Percentiles rank a stretch among this genome's conserved stretches.
Evolutionary conservation across 1,140 invertebrate genomes (phyloP).

Genomic region (Calosoma granatense): DNA sequence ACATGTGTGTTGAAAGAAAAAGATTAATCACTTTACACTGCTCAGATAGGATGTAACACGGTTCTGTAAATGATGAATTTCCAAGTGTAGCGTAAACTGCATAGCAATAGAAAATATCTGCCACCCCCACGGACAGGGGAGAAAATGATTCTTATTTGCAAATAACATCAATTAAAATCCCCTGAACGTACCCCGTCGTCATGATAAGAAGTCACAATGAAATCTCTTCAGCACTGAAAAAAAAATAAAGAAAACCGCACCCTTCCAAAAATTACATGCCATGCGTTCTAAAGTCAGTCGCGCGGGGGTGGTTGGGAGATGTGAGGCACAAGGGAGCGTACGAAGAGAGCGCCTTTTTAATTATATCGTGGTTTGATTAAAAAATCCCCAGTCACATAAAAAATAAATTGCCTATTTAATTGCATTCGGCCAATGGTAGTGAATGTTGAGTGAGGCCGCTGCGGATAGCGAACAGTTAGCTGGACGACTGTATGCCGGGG

Average conservation of each 20-base stretch:
- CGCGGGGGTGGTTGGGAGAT: not conserved
- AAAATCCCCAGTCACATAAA: conserved; percentile 30
- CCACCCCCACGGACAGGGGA: too few species aligned
- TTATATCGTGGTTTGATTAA: conserved; percentile 33
- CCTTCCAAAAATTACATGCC: not conserved
- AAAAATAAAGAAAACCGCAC: not conserved
- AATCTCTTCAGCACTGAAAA: not conserved
- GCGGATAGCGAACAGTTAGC: conserved; percentile 17
- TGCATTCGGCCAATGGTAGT: conserved; percentile 13
- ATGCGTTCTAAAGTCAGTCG: too few species aligned
- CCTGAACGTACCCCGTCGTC: not conserved
- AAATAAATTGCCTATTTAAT: conserved; percentile 37
- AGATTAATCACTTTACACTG: too few species aligned
- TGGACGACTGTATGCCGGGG: conserved; percentile 22
- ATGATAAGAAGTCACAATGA: not conserved
- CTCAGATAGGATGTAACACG: too few species aligned
- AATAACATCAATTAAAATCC: conserved; percentile 5
- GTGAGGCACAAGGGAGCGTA: too few species aligned
- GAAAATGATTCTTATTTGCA: not conserved
- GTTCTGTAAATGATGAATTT: too few species aligned
- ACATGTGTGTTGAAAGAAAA: too few species aligned
- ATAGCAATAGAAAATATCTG: too few species aligned
- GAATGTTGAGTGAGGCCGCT: not conserved
- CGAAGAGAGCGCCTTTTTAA: conserved; percentile 22
- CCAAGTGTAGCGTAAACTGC: too few species aligned